Percentiles rank a stretch among this genome's conserved stretches.
These are phyloP conservation scores for Hylyphantes graminicola DNA, from an alignment of 1,140 invertebrate genomes.

Conservation along the genomic window DNA sequence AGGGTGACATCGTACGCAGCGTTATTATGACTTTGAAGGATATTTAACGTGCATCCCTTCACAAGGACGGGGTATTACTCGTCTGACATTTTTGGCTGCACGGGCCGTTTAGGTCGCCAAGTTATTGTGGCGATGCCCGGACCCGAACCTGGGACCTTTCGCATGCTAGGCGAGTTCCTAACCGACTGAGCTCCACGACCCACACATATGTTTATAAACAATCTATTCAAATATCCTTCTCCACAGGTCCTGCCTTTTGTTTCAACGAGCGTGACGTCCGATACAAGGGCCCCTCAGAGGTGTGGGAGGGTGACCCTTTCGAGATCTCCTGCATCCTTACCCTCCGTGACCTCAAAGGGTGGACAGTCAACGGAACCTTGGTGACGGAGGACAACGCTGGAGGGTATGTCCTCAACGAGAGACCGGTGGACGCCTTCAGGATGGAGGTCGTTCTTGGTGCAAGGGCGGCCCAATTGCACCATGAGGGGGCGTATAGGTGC, in stretches of 20 bases:
- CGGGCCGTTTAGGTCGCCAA: too few species aligned
- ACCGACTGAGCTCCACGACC: too few species aligned
- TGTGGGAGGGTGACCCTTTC: conserved; percentile 39
- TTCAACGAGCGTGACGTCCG: background rate
- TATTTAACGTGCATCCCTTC: too few species aligned
- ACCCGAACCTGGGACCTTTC: too few species aligned
- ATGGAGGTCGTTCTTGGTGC: conserved; percentile 4
- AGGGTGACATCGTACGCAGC: too few species aligned
- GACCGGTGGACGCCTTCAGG: background rate
- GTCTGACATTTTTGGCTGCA: too few species aligned
- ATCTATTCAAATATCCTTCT: too few species aligned
- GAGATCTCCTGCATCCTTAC: conserved; percentile 11
- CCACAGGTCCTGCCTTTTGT: background rate
- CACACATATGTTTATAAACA: too few species aligned
- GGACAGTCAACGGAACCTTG: conserved; percentile 34
- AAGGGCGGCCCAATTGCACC: conserved; percentile 10
- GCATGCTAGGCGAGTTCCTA: too few species aligned
- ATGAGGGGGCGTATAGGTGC: conserved; percentile 59
- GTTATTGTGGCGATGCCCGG: too few species aligned
- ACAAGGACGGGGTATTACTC: too few species aligned
- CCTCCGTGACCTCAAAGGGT: background rate
- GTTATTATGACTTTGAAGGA: too few species aligned
- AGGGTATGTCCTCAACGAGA: conserved; percentile 6
- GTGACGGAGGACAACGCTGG: conserved; percentile 20
- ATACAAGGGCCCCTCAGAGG: conserved; percentile 5